Conservation (phyloP, 1,140 invertebrate genomes). For the Drosophila littoralis region DNA sequence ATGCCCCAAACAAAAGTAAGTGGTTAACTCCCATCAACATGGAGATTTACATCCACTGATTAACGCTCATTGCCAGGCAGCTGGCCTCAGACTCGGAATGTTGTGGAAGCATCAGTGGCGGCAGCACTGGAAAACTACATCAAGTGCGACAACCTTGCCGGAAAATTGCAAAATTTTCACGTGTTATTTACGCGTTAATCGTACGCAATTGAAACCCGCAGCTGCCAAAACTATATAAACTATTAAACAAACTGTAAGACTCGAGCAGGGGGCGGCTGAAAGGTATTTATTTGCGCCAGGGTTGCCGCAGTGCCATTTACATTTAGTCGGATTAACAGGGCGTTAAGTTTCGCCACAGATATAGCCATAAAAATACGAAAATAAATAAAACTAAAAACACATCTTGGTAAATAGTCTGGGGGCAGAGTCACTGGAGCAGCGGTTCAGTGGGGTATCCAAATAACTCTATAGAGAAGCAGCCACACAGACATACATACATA, state of each 20-base stretch:
- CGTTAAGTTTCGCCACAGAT: slow-evolving; percentile 74
- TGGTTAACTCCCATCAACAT: slow-evolving; percentile 62
- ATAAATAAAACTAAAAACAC: slow-evolving; percentile 30
- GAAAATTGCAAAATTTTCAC: slow-evolving; percentile 79
- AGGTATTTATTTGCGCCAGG: slow-evolving; percentile 74
- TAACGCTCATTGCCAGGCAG: slow-evolving; percentile 63
- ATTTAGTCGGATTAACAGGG: slow-evolving; percentile 78
- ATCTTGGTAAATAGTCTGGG: slow-evolving; percentile 30
- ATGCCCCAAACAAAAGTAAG: slow-evolving; percentile 51
- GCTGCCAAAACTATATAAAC: slow-evolving; percentile 57
- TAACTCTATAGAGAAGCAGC: not conserved
- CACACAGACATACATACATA: not conserved
- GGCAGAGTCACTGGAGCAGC: slow-evolving; percentile 17
- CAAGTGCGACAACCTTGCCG: slow-evolving; percentile 44
- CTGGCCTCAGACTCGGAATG: slow-evolving; percentile 25
- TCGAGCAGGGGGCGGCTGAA: not conserved
- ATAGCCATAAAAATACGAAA: slow-evolving; percentile 54
- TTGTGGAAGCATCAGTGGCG: not conserved
- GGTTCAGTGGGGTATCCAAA: not conserved
- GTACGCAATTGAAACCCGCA: slow-evolving; percentile 68
- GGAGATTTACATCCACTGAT: slow-evolving; percentile 65
- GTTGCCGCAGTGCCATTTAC: slow-evolving; percentile 63
- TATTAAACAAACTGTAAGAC: slow-evolving; percentile 35
- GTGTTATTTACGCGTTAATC: slow-evolving; percentile 69
- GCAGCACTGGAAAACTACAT: slow-evolving; percentile 27